phyloP scores from a whole-genome alignment of 1,140 invertebrate species.

The Parasteatoda tepidariorum region DNA sequence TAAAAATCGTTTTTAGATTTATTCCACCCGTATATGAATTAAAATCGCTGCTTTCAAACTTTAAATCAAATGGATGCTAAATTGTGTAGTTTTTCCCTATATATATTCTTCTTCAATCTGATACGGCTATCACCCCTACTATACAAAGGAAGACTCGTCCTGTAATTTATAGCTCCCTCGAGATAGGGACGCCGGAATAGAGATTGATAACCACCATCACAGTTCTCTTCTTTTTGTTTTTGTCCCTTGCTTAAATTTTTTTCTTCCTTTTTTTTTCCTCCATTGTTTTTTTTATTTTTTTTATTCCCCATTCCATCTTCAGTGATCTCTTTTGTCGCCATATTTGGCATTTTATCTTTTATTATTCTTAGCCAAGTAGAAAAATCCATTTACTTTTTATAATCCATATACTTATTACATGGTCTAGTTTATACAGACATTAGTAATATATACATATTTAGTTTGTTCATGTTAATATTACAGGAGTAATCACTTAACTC shows the following conservation, averaged over 20 bases:
- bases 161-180: slow-evolving; percentile 59
- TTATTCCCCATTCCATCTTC: slow-evolving; percentile 5
- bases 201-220: slow-evolving; percentile 58
- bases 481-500: too few relatives aligned
- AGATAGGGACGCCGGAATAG: slow-evolving; percentile 59
- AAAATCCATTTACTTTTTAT: too few relatives aligned
- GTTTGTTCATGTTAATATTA: too few relatives aligned
- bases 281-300: slow-evolving; percentile 3
- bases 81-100: slow-evolving; percentile 37
- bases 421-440: too few relatives aligned
- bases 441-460: too few relatives aligned
- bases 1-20: neutral
- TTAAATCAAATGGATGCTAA: neutral
- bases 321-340: neutral
- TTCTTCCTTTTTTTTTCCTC: slow-evolving; percentile 23
- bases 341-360: slow-evolving; percentile 39
- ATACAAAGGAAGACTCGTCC: slow-evolving; percentile 35
- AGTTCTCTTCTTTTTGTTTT: slow-evolving; percentile 23
- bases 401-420: too few relatives aligned
- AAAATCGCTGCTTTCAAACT: neutral
- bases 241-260: slow-evolving; percentile 16
- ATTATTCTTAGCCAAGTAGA: too few relatives aligned
- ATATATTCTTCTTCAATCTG: slow-evolving; percentile 40
- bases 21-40: neutral
- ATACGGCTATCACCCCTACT: slow-evolving; percentile 17